Conservation (phyloP, 2,888 invertebrate genomes). For the Galeruca laticollis region DNA sequence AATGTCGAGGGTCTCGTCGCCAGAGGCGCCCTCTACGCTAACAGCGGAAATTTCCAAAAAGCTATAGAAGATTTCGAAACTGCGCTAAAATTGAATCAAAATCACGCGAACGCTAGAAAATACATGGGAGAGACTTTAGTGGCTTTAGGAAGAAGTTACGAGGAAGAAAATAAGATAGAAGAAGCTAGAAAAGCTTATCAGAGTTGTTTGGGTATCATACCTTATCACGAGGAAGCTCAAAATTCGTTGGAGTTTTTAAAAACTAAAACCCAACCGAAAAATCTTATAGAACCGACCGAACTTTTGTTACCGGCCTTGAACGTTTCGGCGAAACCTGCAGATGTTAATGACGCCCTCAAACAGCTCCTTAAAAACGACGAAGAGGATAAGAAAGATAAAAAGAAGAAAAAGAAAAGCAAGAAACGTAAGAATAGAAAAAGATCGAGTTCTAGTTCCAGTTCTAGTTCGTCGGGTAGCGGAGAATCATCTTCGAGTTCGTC, state of each 20-base stretch:
- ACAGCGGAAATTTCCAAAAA: constrained; percentile 92
- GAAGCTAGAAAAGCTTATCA: constrained; percentile 88
- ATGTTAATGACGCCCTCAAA: constrained; percentile 76
- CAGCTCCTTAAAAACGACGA: constrained; percentile 71
- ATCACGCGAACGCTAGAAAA: constrained; percentile 92
- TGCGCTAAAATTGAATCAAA: constrained; percentile 88
- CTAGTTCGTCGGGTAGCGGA: constrained; percentile 67
- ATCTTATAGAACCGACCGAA: constrained; percentile 75
- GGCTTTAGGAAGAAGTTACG: constrained; percentile 88
- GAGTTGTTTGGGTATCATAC: constrained; percentile 85
- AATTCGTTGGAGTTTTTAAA: constrained; percentile 86
- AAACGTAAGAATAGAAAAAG: constrained; percentile 74
- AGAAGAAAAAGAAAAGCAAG: constrained; percentile 74
- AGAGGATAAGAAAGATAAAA: constrained; percentile 74
- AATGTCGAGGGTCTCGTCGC: constrained; percentile 95
- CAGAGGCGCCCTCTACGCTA: constrained; percentile 91
- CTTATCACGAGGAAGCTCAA: constrained; percentile 89
- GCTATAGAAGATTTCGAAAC: constrained; percentile 96
- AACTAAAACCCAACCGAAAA: constrained; percentile 73
- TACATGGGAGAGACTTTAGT: constrained; percentile 95
- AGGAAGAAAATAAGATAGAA: constrained; percentile 86
- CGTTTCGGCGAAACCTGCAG: constrained; percentile 66
- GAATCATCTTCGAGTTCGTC: constrained; percentile 72
- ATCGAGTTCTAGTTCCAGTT: constrained; percentile 68
- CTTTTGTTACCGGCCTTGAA: constrained; percentile 73